phyloP scores from a whole-genome alignment of 2,797 vertebrate genomes.

The Percopsis omiscomaycus region DNA sequence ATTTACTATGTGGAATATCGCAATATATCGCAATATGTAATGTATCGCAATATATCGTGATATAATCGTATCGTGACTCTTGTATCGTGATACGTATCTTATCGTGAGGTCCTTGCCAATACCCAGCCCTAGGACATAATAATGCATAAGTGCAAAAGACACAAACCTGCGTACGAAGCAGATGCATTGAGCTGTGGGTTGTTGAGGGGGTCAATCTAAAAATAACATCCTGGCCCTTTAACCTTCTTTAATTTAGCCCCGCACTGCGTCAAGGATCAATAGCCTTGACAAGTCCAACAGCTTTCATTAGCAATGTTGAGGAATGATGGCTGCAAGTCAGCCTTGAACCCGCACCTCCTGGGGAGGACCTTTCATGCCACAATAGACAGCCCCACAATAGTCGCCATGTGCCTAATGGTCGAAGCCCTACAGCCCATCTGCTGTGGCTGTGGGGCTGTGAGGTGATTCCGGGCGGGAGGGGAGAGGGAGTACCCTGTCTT shows the following conservation, averaged over 20 bases:
- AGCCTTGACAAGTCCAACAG: constrained; percentile 36
- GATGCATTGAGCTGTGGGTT: too few species aligned
- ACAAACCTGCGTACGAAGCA: not conserved
- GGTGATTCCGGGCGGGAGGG: constrained; percentile 49
- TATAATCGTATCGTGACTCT: too few species aligned
- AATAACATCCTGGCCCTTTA: too few species aligned
- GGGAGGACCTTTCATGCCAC: constrained; percentile 84
- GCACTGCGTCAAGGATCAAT: constrained; percentile 29
- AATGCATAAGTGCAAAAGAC: too few species aligned
- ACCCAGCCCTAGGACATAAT: too few species aligned
- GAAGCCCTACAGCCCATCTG: constrained; percentile 91
- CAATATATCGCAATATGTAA: too few species aligned
- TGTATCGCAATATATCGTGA: too few species aligned
- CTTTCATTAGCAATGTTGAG: constrained; percentile 40
- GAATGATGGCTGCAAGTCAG: constrained; percentile 44
- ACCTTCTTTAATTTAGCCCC: constrained; percentile 11
- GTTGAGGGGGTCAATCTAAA: not conserved
- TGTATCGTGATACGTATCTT: too few species aligned
- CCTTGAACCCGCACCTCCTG: constrained; percentile 61
- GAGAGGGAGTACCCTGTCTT: constrained; percentile 57
- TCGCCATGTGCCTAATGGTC: constrained; percentile 84
- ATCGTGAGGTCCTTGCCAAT: too few species aligned
- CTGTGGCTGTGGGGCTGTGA: constrained; percentile 76
- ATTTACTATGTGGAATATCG: too few species aligned
- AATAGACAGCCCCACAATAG: constrained; percentile 82